Base-by-base conservation (phyloP, 2,797 vertebrate genomes). In the Gymnopithys bicolor region DNA sequence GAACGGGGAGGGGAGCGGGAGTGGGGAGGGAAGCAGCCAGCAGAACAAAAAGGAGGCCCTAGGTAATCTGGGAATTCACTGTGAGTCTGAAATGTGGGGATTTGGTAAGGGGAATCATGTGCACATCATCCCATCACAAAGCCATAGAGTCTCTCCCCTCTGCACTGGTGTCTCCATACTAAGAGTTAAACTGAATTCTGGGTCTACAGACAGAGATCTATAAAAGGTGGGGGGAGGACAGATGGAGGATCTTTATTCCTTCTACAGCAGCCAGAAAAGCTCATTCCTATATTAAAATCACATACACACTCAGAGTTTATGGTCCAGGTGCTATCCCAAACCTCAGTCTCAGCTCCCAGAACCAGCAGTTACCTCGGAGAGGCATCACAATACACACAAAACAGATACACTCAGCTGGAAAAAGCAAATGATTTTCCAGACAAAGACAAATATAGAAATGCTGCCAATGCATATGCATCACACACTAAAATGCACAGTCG, bases 361-460 rank as follows among this genome's bases (percentile, higher is more conserved):
- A 66, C 35, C 74, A 88, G 77, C 73, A 73, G 73, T 22, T 81
- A 75, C 85, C 77, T 86, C 25, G 6, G 51, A 77, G 43, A 91
- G 55, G 69, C 66, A 66, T 33, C 71, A 14, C 63, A 30, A 19
- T 1, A 35, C 46, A 45, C 39, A 32, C 27, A n/a, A 10, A 68
- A 30, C 59, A 52, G n/a, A 87, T 15, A 73, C n/a, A 33, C 76
- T 64, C 73, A 52, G 91, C 85, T 90, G 87, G 87, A 92, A 91
- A 92, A 96, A 92, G 76, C 78, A 87, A 95, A 95, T 5, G 5
- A 46, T 85, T 87, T 91, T 67, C 80, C 81, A 80, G 77, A 73
- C 73, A 56, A 53, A 93, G 94, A 66, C 66, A 70, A 88, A 89
- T 37, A 89, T 3, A 87, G 84, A 62, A 70, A 23, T 5, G 46